Base-by-base conservation (phyloP, 1,140 invertebrate genomes). In the Eupeodes corollae region DNA sequence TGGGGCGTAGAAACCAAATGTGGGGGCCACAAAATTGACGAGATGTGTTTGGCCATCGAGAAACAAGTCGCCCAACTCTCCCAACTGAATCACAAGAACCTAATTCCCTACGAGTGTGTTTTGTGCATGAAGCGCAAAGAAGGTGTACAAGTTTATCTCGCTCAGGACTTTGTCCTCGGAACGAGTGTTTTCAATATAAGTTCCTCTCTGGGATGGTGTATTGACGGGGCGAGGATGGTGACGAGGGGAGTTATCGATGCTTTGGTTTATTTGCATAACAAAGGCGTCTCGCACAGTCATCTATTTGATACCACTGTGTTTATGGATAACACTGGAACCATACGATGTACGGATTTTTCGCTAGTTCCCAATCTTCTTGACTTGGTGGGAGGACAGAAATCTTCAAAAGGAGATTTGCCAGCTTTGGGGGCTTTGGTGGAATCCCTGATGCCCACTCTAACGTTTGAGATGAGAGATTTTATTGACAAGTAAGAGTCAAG, bases 201-300 rank as follows among this genome's bases (percentile, higher is more conserved):
- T 2, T 55, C 56, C 0, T 55, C 58, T 1, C 34, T 67, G 14
- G 64, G 64, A n/a, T 68, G 66, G 66, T 66, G 65, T 47, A 55
- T 62, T 50, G 63, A 67, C 37, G 63, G 65, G 1, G 59, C 57
- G 13, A 53, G 65, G 10, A 61, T 59, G 53, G 75, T 84, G 50
- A 75, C 80, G 2, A 68, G 63, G 8, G 80, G 79, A 39, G 72
- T 88, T 16, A 60, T 89, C 1, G 72, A 75, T 41, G 82, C 80
- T 2, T 55, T 91, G 6, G 67, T 78, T 14, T 87, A 79, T 61
- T 67, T 91, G 12, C 87, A 90, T 58, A 70, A 77, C 39, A 87
- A 88, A 58, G 82, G 82, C 55, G 78, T 89, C 9, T 81, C 86
- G 1, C 86, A 90, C 61, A 84, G 82, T 59, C 79, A 84, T 69